Evolutionary conservation across 2,888 invertebrate species (phyloP), one percentile per base, ranked within the genome.

Genomic region (Lasioglossum malachurum): DNA sequence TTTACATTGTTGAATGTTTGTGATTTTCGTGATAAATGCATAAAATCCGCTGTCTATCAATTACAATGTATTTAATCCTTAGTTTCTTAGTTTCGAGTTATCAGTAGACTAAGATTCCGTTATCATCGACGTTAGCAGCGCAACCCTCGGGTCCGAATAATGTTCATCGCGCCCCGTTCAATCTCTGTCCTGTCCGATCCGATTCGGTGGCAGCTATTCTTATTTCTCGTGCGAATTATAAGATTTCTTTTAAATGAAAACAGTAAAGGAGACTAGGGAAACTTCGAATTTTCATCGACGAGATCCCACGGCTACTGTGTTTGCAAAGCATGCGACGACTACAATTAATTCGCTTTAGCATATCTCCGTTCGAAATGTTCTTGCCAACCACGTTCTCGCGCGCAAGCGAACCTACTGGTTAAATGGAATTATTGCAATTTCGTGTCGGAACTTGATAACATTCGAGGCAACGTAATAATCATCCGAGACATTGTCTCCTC

Each of bases 391-490:
- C 49, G 7, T 27, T 41, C 53, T 16, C 27, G 53, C 49, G 41
- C 19, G 71, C 78, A 53, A 41, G 7, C 69, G n/a, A 78, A 41
- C 19, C 38, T 23, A 53, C 46, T 10, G n/a, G 69, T 78, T 53
- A 10, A 78, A 67, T 53, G 27, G 38, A 78, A 78, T 78, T 78
- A 78, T 78, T 78, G 53, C 69, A 38, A 38, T n/a, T 78, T 27
- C 78, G 69, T 71, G 69, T 53, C 38, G 41, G 23, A 53, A 53
- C 46, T 78, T 71, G 53, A 27, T 71, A 67, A 41, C 19, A 1
- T 38, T 38, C 69, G 10, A 8, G 69, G 38, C 12, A n/a, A 7
- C 31, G 16, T n/a, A 4, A 31, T 69, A 23, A 19, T 38, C 4
- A 35, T 35, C 35, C 19, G 12, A 8, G 69, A 38, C 23, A 35